phyloP scores from a whole-genome alignment of 1,140 invertebrate species.

The Ceratitis capitata region DNA sequence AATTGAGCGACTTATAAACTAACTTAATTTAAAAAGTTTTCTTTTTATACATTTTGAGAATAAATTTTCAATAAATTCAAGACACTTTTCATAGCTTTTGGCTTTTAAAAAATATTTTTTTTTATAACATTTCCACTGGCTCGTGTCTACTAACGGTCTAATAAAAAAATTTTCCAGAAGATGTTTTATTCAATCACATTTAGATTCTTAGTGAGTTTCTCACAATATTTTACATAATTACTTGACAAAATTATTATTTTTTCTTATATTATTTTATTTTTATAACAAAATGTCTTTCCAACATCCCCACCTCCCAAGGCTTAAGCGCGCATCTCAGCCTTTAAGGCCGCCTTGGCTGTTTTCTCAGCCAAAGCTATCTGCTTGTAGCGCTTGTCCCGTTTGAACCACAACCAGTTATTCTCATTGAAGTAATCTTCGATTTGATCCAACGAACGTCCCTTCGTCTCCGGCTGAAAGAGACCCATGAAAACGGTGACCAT shows the following conservation, averaged over 20 bases:
- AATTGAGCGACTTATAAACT: neutral
- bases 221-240: neutral
- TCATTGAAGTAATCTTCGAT: slow-evolving; percentile 82
- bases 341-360: neutral
- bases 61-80: neutral
- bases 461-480: slow-evolving; percentile 83
- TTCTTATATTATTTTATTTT: neutral
- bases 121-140: too few species aligned
- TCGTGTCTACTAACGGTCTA: too few species aligned
- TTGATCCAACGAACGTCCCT: slow-evolving; percentile 79
- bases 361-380: slow-evolving; percentile 15
- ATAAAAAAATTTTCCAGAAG: too few species aligned
- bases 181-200: neutral
- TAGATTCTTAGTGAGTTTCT: neutral
- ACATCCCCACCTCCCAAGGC: neutral
- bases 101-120: neutral
- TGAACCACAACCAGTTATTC: slow-evolving; percentile 72
- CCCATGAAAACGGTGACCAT: slow-evolving; percentile 75
- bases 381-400: slow-evolving; percentile 58
- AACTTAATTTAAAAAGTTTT: neutral
- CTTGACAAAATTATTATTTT: neutral
- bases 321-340: neutral
- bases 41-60: neutral
- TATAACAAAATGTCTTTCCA: neutral
- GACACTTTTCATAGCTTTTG: neutral